Evolutionary conservation across 2,888 invertebrate species (phyloP).

Genomic region (Laspeyria flexula): DNA sequence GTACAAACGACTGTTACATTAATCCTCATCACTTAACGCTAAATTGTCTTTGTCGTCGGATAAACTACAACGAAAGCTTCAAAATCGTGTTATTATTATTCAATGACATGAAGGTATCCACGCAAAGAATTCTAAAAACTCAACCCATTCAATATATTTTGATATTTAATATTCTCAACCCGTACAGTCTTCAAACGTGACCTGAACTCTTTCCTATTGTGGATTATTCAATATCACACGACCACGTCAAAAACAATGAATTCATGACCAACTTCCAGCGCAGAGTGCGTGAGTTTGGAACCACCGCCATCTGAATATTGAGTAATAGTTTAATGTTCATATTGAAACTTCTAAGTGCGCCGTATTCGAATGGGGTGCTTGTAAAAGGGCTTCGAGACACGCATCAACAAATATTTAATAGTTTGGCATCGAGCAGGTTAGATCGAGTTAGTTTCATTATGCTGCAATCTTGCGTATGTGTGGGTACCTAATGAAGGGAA

Average conservation of each 20-base stretch:
- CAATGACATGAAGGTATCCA: constrained; percentile 44
- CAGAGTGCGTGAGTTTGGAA: constrained; percentile 65
- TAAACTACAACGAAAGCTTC: constrained; percentile 20
- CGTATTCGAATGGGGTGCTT: constrained; percentile 9
- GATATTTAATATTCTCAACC: constrained; percentile 72
- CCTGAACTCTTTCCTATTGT: constrained; percentile 80
- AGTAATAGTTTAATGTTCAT: constrained; percentile 60
- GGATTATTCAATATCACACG: constrained; percentile 81
- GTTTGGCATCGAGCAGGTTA: constrained; percentile 34
- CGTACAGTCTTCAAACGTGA: constrained; percentile 76
- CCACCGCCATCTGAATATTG: constrained; percentile 66
- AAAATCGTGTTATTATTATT: constrained; percentile 39
- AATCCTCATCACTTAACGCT: background rate
- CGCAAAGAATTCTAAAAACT: constrained; percentile 74
- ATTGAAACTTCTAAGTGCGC: constrained; percentile 32
- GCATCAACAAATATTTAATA: constrained; percentile 33
- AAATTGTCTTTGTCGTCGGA: constrained; percentile 1
- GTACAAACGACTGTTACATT: constrained; percentile 9
- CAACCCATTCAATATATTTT: constrained; percentile 68
- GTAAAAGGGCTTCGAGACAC: background rate
- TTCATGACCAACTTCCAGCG: constrained; percentile 78
- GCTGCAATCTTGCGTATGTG: constrained; percentile 50
- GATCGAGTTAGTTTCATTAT: constrained; percentile 60
- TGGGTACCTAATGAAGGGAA: constrained; percentile 68
- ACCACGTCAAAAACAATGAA: constrained; percentile 80